Conservation (phyloP, 2,888 invertebrate species). For the Idaea straminata region DNA sequence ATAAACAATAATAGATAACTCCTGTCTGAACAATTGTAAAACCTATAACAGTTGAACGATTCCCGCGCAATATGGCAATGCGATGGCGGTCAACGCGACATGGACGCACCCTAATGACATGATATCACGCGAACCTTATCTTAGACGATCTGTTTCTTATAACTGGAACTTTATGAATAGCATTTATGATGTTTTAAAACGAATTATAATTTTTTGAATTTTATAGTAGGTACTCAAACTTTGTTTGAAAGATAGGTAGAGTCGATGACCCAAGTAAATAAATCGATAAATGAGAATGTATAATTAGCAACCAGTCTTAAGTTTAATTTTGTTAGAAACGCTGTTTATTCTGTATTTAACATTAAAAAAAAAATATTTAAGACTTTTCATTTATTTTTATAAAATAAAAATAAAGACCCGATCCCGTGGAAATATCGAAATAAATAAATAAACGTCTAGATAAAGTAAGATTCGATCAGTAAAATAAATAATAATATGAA, state of each 20-base stretch:
- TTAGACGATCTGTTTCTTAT: slow-evolving; percentile 40
- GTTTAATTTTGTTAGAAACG: no score
- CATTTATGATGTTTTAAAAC: slow-evolving; percentile 6
- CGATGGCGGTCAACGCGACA: slow-evolving; percentile 36
- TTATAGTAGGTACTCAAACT: background rate
- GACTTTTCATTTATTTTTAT: no score
- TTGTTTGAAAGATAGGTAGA: background rate
- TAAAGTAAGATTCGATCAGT: no score
- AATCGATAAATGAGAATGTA: no score
- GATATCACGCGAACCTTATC: slow-evolving; percentile 54
- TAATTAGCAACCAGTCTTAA: no score
- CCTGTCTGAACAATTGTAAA: slow-evolving; percentile 11
- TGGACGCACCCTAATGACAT: slow-evolving; percentile 57
- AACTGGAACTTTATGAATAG: slow-evolving; percentile 18
- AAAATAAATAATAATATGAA: no score
- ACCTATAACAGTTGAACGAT: slow-evolving; percentile 16
- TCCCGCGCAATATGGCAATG: slow-evolving; percentile 38
- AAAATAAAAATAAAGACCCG: no score
- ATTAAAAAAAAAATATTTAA: no score
- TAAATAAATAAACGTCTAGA: no score
- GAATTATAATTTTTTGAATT: background rate
- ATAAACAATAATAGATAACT: background rate
- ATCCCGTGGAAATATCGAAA: no score
- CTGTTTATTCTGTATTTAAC: no score
- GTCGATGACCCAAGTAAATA: no score